Percentiles rank a stretch among this genome's conserved stretches.
Evolutionary conservation across 2,797 vertebrate genomes (phyloP).

Genomic region (Glossophaga mutica): DNA sequence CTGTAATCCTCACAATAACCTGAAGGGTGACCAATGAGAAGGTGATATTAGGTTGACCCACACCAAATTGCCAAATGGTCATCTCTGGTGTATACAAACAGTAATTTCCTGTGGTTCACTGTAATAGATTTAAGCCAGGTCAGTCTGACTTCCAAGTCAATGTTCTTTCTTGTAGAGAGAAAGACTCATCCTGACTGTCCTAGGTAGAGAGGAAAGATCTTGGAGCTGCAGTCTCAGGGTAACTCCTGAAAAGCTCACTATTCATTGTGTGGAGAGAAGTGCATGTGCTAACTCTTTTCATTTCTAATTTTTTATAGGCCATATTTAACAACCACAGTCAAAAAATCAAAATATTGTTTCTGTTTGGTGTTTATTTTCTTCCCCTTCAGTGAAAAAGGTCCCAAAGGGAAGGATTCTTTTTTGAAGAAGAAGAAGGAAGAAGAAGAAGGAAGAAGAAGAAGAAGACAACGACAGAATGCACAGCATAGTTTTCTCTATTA

Average conservation of each 20-base stretch:
- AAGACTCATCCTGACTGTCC: background rate
- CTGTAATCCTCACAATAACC: background rate
- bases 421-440: background rate
- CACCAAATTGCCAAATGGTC: background rate
- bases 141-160: background rate
- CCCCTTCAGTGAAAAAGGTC: constrained; percentile 35
- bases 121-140: background rate
- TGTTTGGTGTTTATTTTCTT: constrained; percentile 19
- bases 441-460: background rate
- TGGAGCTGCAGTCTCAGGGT: background rate
- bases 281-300: background rate
- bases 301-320: background rate
- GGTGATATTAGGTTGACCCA: background rate
- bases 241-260: background rate
- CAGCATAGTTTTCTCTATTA: constrained; percentile 13
- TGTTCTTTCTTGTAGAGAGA: background rate
- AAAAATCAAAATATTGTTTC: background rate
- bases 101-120: background rate
- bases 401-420: background rate
- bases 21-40: background rate
- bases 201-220: background rate
- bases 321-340: background rate
- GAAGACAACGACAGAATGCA: background rate
- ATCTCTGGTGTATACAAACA: background rate
- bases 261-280: background rate